Percentiles rank a stretch among this genome's conserved stretches.
phyloP scores from a whole-genome alignment of 2,113 vertebrate genomes.

The Spilogale gracilis region DNA sequence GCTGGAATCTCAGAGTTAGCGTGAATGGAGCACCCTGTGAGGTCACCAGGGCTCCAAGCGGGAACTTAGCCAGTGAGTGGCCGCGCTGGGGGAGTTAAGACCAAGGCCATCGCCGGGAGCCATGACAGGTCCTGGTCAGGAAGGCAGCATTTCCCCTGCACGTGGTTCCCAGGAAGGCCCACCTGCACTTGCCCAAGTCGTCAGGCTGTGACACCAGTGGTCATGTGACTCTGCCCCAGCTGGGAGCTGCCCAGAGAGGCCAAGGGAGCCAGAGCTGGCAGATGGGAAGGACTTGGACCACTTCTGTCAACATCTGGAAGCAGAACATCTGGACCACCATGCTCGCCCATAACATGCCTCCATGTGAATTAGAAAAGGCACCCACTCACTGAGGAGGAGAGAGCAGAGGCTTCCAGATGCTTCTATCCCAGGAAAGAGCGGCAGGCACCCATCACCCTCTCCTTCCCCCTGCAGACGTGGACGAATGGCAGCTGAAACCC shows the following conservation, averaged over 20 bases:
- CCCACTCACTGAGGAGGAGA: background rate
- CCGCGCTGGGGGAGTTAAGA: too few species aligned
- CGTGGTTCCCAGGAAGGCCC: background rate
- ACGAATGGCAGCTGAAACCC: background rate
- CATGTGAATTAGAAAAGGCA: background rate
- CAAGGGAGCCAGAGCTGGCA: background rate
- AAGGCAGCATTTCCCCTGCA: too few species aligned
- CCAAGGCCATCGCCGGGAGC: too few species aligned
- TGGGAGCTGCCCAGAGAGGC: background rate
- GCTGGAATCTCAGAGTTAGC: too few species aligned
- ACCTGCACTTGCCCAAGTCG: background rate
- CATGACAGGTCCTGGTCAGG: too few species aligned
- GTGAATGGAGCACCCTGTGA: too few species aligned
- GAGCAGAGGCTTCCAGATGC: background rate
- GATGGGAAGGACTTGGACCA: background rate
- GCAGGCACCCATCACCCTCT: background rate
- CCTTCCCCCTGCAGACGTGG: conserved; percentile 35
- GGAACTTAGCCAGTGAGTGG: too few species aligned
- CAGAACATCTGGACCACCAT: background rate
- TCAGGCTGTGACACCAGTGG: background rate
- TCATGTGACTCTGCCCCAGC: too few species aligned
- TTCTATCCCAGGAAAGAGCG: background rate
- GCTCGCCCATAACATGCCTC: background rate
- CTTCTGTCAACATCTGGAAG: background rate
- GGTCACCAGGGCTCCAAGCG: too few species aligned